Evolutionary conservation across 1,140 invertebrate genomes (phyloP), one percentile per base, ranked within the genome.

Genomic region (Drosophila nebulosa): DNA sequence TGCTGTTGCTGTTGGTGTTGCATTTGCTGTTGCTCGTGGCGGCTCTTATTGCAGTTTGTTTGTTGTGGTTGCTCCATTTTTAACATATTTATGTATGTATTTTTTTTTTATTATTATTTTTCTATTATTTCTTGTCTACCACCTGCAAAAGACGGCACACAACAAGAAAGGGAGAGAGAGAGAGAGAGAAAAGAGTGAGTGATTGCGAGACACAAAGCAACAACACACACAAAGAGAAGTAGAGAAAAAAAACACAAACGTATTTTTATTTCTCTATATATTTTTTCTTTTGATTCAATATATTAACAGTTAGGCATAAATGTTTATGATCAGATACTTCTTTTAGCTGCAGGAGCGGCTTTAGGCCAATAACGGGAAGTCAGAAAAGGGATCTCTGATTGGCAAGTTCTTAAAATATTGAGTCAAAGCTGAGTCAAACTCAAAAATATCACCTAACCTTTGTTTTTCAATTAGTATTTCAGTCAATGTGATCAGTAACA

Each of bases 11-110:
- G 59, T 24, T 55, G 35, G 9, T 36, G 42, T 9, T 22, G 59
- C 21, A 46, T 26, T 10, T 51, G 42, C 16, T 22, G 60, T 57
- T 67, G 69, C 36, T 64, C 67, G 53, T 30, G 53, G 59, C 65
- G 50, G 36, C 57, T 50, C 14, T 46, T 66, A 26, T 46, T 64
- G 62, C 39, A 46, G 16, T 46, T 46, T 46, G 39, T 46, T 62
- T 35, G 55, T 58, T 57, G 55, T 50, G 65, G 73, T 64, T 63
- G 73, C 60, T 76, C 74, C 74, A 77, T 77, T 69, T 72, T 60
- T 14, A 36, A 39, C 26, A 32, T 26, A 22, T 55, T 24, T 24
- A 24, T 24, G 2, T 24, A 24, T 56, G n/a, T n/a, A n/a, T n/a
- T n/a, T n/a, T 16, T 32, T 67, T 68, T 32, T 24, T 21, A 58